phyloP scores from a whole-genome alignment of 2,797 vertebrate species.

The Intellagama lesueurii region DNA sequence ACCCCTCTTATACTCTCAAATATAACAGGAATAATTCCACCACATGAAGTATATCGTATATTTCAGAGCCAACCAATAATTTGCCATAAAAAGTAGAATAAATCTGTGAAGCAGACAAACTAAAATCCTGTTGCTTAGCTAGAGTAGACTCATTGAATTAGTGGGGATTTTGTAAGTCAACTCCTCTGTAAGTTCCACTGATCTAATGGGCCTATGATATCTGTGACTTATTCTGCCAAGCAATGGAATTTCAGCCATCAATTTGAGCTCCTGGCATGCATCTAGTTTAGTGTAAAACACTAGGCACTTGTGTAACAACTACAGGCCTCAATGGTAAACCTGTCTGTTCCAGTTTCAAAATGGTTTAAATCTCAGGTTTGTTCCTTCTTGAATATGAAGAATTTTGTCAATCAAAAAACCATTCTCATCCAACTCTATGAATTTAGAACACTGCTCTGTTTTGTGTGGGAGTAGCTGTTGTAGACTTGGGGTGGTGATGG shows the following conservation, averaged over 20 bases:
- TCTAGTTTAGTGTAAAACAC: neutral
- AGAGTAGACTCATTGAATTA: too few relatives aligned
- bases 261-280: too few relatives aligned
- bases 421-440: neutral
- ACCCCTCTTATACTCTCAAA: neutral
- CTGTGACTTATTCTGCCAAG: too few relatives aligned
- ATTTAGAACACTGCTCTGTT: neutral
- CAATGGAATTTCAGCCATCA: neutral
- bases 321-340: neutral
- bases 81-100: neutral
- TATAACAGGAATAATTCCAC: neutral
- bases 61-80: neutral
- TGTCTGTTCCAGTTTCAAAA: neutral
- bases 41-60: neutral
- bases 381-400: neutral
- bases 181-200: too few relatives aligned
- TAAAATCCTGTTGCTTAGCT: too few relatives aligned
- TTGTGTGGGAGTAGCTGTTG: neutral
- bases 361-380: neutral
- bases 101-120: neutral
- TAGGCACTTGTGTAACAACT: neutral
- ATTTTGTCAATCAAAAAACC: neutral
- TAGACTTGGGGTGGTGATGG: neutral
- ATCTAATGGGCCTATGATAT: too few relatives aligned
- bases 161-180: too few relatives aligned